A percentile compares a stretch with the other conserved stretches of the same genome.
Evolutionary conservation across 2,113 vertebrate genomes (phyloP).

Genomic region (Aldabrachelys gigantea): DNA sequence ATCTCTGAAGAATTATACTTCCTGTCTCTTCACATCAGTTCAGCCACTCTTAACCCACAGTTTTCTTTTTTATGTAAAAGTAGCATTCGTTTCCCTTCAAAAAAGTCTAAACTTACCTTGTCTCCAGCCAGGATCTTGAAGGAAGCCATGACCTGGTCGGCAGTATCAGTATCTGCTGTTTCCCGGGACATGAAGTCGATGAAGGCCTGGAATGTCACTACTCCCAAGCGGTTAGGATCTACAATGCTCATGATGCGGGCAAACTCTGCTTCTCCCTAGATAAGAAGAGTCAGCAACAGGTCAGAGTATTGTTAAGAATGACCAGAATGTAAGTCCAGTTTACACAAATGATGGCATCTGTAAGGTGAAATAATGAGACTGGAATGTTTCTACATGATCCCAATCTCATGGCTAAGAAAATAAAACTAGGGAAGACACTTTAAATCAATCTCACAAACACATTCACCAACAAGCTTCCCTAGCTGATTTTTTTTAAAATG

Average conservation of each 20-base stretch:
- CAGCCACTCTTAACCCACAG: not conserved
- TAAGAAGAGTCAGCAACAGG: slow-evolving; percentile 25
- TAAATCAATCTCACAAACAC: not conserved
- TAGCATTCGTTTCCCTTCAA: not conserved
- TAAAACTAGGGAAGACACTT: not conserved
- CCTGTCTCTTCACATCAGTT: not conserved
- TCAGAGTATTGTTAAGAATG: not conserved
- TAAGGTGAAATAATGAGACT: not conserved
- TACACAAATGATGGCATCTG: not conserved
- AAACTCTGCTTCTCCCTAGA: slow-evolving; percentile 96
- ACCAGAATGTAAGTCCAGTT: not conserved
- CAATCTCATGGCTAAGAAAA: slow-evolving; percentile 28
- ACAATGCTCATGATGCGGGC: slow-evolving; percentile 98
- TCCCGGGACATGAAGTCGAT: slow-evolving; percentile 99
- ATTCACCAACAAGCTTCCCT: not conserved
- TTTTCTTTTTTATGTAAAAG: not conserved
- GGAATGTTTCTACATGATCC: not conserved
- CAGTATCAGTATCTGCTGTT: slow-evolving; percentile 96
- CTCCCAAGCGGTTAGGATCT: slow-evolving; percentile 94
- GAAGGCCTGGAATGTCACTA: slow-evolving; percentile 98
- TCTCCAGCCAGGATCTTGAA: slow-evolving; percentile 98
- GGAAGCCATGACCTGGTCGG: slow-evolving; percentile 98
- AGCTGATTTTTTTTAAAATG: not conserved
- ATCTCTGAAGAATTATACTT: not conserved
- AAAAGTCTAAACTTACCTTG: slow-evolving; percentile 84